Conservation (phyloP, 2,888 invertebrate genomes). For the Drosophila basisetae region DNA sequence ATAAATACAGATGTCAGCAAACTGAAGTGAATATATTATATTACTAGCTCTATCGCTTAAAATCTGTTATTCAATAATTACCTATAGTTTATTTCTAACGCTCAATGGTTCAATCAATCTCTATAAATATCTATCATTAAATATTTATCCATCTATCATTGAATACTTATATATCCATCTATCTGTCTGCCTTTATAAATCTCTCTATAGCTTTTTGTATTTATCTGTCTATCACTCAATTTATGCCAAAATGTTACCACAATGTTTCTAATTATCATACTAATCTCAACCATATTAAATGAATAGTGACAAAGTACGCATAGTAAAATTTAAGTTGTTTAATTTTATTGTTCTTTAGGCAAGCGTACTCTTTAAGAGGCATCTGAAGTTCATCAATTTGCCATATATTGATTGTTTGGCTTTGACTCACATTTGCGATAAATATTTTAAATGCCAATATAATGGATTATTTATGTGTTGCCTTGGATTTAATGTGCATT, state of each 20-base stretch:
- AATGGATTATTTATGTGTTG: conserved; percentile 57
- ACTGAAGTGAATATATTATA: background rate
- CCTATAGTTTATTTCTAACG: background rate
- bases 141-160: background rate
- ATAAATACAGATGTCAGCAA: background rate
- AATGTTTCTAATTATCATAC: background rate
- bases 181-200: background rate
- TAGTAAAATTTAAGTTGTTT: background rate
- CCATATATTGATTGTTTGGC: background rate
- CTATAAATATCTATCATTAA: background rate
- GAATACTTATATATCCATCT: background rate
- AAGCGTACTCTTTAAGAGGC: background rate
- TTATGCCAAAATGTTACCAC: background rate
- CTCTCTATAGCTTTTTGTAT: background rate
- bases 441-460: conserved; percentile 34
- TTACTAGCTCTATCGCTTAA: background rate
- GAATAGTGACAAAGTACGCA: background rate
- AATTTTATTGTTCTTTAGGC: background rate
- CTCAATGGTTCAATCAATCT: background rate
- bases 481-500: conserved; percentile 56
- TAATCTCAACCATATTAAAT: background rate
- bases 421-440: background rate
- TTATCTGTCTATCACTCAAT: background rate
- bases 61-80: background rate
- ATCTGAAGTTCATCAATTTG: background rate